phyloP scores from a whole-genome alignment of 2,113 vertebrate species.

The Passer domesticus region DNA sequence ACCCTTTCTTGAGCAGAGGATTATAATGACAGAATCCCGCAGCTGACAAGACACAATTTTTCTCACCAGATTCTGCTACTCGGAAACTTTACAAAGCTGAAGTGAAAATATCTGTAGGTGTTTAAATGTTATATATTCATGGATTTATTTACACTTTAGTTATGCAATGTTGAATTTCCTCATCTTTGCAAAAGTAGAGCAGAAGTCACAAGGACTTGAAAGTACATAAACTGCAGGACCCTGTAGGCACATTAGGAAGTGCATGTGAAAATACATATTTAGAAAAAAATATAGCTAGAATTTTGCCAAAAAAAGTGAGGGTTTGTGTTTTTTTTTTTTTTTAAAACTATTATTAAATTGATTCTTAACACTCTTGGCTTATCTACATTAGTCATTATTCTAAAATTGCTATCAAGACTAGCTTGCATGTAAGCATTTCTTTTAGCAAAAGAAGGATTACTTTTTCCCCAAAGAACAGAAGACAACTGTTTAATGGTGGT shows the following conservation, averaged over 20 bases:
- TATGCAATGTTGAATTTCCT: conserved; percentile 64
- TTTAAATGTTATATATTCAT: conserved; percentile 60
- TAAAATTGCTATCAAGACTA: not conserved
- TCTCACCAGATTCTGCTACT: conserved; percentile 65
- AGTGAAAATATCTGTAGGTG: conserved; percentile 70
- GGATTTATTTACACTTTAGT: conserved; percentile 67
- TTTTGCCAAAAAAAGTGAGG: not conserved
- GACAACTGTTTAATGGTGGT: not conserved
- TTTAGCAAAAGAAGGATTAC: not conserved
- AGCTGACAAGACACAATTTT: conserved; percentile 65
- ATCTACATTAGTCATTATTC: not conserved
- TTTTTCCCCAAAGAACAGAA: not conserved
- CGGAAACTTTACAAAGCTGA: conserved; percentile 59
- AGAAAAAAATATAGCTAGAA: not conserved
- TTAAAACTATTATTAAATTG: not conserved
- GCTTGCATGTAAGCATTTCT: not conserved
- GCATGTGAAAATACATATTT: not conserved
- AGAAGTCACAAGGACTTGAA: conserved; percentile 59
- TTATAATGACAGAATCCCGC: conserved; percentile 46
- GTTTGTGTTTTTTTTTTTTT: not conserved
- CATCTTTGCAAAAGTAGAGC: conserved; percentile 65
- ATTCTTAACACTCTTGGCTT: not conserved
- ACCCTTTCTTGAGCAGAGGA: conserved; percentile 17
- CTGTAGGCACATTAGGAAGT: not conserved
- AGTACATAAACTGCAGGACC: conserved; percentile 30